Conservation (phyloP, 2,888 invertebrate genomes). For the Drosophila hawaiiensis region DNA sequence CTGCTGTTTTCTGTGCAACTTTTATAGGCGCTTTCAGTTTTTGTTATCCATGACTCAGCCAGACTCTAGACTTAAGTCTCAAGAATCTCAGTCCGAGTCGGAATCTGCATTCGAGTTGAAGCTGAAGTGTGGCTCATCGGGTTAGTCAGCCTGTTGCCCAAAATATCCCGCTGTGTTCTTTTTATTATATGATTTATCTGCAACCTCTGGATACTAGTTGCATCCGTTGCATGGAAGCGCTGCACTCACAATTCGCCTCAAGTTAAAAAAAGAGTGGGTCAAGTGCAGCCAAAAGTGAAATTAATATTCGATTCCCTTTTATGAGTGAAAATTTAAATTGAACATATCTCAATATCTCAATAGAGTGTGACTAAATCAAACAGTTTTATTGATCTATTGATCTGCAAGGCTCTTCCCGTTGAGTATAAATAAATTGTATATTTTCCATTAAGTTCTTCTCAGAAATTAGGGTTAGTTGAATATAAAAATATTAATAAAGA, state of each 20-base stretch:
- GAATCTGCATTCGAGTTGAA: slow-evolving; percentile 15
- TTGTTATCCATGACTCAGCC: slow-evolving; percentile 66
- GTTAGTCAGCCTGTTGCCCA: slow-evolving; percentile 32
- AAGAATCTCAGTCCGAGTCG: slow-evolving; percentile 28
- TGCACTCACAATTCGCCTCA: slow-evolving; percentile 47
- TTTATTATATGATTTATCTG: slow-evolving; percentile 77
- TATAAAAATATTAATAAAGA: neutral
- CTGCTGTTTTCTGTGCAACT: slow-evolving; percentile 32
- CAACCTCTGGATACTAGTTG: slow-evolving; percentile 33
- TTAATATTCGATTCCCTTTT: slow-evolving; percentile 64
- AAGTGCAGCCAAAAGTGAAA: slow-evolving; percentile 82
- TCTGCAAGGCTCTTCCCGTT: neutral
- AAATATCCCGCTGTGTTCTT: slow-evolving; percentile 72
- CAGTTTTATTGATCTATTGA: neutral
- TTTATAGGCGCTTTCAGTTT: slow-evolving; percentile 69
- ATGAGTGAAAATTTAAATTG: neutral
- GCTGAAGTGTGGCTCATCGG: slow-evolving; percentile 1
- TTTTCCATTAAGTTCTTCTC: neutral
- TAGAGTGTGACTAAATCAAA: neutral
- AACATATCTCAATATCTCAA: neutral
- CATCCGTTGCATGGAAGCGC: slow-evolving; percentile 17
- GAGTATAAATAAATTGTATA: neutral
- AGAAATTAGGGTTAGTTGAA: neutral
- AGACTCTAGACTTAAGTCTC: slow-evolving; percentile 29
- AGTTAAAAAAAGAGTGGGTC: slow-evolving; percentile 72